A percentile compares a stretch with the other conserved stretches of the same genome.
phyloP scores from a whole-genome alignment of 1,140 invertebrate genomes.

The Chrysopa pallens region DNA sequence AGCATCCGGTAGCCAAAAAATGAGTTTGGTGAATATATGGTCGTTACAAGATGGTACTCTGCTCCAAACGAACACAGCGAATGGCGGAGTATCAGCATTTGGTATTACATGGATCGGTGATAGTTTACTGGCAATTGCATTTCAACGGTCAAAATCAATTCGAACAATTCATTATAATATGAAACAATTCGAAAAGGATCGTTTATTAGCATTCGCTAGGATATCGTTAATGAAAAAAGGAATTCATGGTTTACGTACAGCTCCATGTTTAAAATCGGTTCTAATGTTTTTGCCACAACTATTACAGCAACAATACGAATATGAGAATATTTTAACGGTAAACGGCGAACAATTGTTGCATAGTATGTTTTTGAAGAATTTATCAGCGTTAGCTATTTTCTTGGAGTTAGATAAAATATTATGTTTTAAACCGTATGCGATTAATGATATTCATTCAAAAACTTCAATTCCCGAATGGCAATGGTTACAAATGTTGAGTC shows the following conservation, averaged over 20 bases:
- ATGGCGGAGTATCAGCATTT: conserved; percentile 27
- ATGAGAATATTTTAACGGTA: conserved; percentile 36
- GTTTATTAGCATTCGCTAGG: conserved; percentile 29
- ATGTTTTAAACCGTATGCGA: conserved; percentile 26
- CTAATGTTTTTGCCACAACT: conserved; percentile 29
- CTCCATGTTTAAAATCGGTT: conserved; percentile 34
- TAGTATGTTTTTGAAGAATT: conserved; percentile 38
- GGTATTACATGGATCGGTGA: conserved; percentile 30
- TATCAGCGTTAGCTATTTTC: conserved; percentile 32
- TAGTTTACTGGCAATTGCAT: conserved; percentile 28
- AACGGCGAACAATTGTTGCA: conserved; percentile 39
- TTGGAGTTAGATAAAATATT: conserved; percentile 34
- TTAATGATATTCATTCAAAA: conserved; percentile 19
- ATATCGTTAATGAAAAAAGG: conserved; percentile 30
- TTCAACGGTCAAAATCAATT: conserved; percentile 33
- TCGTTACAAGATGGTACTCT: conserved; percentile 37
- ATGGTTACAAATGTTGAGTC: conserved; percentile 36
- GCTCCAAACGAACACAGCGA: conserved; percentile 34
- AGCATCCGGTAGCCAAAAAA: conserved; percentile 28
- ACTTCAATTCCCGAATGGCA: conserved; percentile 30
- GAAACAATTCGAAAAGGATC: conserved; percentile 23
- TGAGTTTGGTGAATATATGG: conserved; percentile 43
- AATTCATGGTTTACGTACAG: conserved; percentile 30
- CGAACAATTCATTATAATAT: conserved; percentile 25
- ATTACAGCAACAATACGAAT: conserved; percentile 32